Conservation (phyloP, 2,797 vertebrate species). For the Chloroceryle inda region DNA sequence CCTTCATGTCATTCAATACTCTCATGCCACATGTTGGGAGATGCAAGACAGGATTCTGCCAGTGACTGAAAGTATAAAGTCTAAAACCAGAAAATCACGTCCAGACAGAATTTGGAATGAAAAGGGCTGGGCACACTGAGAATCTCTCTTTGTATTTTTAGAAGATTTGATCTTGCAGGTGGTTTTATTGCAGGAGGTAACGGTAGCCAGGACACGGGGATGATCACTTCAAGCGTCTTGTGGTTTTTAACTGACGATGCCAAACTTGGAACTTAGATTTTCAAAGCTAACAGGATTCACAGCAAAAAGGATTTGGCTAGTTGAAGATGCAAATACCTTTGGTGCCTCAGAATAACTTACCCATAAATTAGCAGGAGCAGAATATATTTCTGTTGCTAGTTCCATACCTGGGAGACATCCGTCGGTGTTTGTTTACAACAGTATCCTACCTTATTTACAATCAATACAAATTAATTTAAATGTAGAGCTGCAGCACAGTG, state of each 20-base stretch:
- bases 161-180: neutral
- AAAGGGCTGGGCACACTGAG: fast-evolving
- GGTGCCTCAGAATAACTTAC: neutral
- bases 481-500: neutral
- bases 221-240: fast-evolving
- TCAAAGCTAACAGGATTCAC: neutral
- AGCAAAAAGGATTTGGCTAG: neutral
- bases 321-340: neutral
- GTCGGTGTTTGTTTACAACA: neutral
- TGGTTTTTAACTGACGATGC: neutral
- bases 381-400: neutral
- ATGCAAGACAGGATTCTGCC: neutral
- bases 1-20: neutral
- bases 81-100: neutral
- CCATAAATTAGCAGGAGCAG: neutral
- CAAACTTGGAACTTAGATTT: neutral
- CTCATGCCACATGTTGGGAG: neutral
- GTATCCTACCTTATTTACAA: neutral
- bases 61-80: fast-evolving
- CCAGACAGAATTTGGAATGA: neutral
- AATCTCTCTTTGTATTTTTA: neutral
- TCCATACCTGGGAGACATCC: neutral
- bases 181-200: neutral
- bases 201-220: neutral
- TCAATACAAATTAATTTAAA: neutral